Evolutionary conservation across 2,888 invertebrate genomes (phyloP), one percentile per base, ranked within the genome.

Genomic region (Sarcophaga caerulescens): DNA sequence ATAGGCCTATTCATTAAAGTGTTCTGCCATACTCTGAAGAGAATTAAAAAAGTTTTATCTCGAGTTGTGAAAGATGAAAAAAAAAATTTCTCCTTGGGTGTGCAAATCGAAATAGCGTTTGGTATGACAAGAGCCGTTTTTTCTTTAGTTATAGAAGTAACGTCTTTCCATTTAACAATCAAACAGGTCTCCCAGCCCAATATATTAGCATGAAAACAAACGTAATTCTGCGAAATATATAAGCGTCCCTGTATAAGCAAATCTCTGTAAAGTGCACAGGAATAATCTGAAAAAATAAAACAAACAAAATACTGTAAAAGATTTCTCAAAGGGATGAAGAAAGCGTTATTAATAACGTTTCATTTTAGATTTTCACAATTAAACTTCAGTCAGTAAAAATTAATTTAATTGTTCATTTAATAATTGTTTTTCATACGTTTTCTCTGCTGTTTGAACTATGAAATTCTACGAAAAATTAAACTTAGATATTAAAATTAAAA

Each of bases 161-260:
- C 97, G 90, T 99, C 98, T 92, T 96, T 97, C 96, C 98, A 98
- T 89, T 96, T 95, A 76, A 99, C 94, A 75, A 95, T 96, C 87
- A 98, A 94, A 92, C 95, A 95, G 8, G 98, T 99, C 94, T 99
- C 98, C 98, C 98, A 99, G 90, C 98, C 96, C 93, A 99, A 98
- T 92, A 99, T 99, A 93, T 98, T 99, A 25, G 99, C 98, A 94
- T 99, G 97, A 94, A 99, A 99, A 93, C 99, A 99, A 85, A 99
- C 95, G 94, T 97, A 98, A 93, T 97, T 97, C 94, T 98, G 98
- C 0, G 99, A 98, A 70, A 99, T 97, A 94, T 99, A 99, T 90
- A 99, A 95, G 44, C 99, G 95, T 19, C 99, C 99, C 92, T 99
- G 99, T 10, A 97, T 97, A 87, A 99, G 94, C 91, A 99, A 99